These are phyloP conservation scores for Pelochelys cantorii DNA, from an alignment of 2,797 vertebrate species.

Conservation along the genomic window DNA sequence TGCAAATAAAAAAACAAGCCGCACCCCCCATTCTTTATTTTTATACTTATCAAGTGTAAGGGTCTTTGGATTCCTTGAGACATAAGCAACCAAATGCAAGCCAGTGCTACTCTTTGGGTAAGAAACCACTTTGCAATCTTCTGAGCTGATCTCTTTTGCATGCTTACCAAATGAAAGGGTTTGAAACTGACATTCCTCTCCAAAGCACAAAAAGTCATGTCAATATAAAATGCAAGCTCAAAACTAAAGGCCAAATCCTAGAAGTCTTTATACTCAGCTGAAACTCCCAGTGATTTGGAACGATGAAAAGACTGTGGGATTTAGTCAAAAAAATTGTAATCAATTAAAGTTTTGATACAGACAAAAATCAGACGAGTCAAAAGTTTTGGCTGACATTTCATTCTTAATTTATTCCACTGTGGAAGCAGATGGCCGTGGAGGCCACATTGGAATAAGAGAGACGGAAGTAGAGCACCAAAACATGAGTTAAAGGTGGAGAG, in stretches of 20 bases:
- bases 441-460: neutral
- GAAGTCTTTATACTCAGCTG: neutral
- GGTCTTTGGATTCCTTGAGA: slow-evolving; percentile 77
- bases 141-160: neutral
- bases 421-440: slow-evolving; percentile 15
- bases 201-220: slow-evolving; percentile 23
- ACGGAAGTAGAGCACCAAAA: neutral
- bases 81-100: slow-evolving; percentile 74
- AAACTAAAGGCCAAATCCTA: neutral
- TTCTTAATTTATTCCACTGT: neutral
- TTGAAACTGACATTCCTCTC: slow-evolving; percentile 30
- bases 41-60: slow-evolving; percentile 35
- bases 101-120: slow-evolving; percentile 64
- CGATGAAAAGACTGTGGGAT: neutral
- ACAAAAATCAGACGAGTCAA: neutral
- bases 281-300: neutral
- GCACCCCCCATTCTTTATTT: slow-evolving; percentile 19
- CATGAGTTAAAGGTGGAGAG: neutral
- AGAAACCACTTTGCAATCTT: slow-evolving; percentile 38
- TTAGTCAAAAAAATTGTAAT: slow-evolving; percentile 8
- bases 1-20: slow-evolving; percentile 60
- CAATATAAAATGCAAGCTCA: slow-evolving; percentile 19
- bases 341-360: neutral
- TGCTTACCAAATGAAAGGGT: slow-evolving; percentile 2
- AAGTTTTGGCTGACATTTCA: neutral